Base-by-base conservation (phyloP, 2,888 invertebrate genomes). In the Lottia scabra region DNA sequence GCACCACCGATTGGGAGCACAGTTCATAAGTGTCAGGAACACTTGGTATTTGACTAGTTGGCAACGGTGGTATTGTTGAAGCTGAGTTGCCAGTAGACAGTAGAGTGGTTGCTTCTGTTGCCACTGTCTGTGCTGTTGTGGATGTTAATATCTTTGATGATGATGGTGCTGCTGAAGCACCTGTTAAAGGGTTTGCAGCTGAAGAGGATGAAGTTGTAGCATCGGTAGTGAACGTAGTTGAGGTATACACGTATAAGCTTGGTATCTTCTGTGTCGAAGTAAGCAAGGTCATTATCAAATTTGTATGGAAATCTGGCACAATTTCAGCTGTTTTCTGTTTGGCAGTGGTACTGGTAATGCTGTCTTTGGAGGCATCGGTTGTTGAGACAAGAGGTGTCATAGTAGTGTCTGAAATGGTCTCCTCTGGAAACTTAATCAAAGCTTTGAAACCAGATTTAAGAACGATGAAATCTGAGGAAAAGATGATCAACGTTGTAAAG, bases 391-490 rank as follows among this genome's bases (percentile, higher is more conserved):
- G 10, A 38, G 38, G 38, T 38, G 38, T 10, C 10, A 6, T 2
- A 12, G 12, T 56, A 23, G 23, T 23, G 12, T 19, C 19, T 23
- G 12, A 23, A 13, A 6, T 56, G 12, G 56, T 19, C n/a, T n/a
- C n/a, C 0, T 16, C 56, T 19, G 19, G 8, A 19, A 56, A 56
- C 3, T 12, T 65, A 6, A 75, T 65, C 44, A 45, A 48, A 56
- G 65, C 48, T 44, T 56, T 65, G 64, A 78, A 78, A n/a, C 75
- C 75, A 19, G 43, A 44, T 23, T 46, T 69, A 4, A 69, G 70
- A 10, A 76, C 68, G 10, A 76, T 68, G 6, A 71, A 2, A 67
- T 78, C 75, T 1, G 78, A 76, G 5, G 66, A 26, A 43, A 78
- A 78, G 8, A 19, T 15, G 12, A 56, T 12, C 8, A 56, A 19